Conservation (phyloP, 2,888 invertebrate genomes). For the Apamea monoglypha region DNA sequence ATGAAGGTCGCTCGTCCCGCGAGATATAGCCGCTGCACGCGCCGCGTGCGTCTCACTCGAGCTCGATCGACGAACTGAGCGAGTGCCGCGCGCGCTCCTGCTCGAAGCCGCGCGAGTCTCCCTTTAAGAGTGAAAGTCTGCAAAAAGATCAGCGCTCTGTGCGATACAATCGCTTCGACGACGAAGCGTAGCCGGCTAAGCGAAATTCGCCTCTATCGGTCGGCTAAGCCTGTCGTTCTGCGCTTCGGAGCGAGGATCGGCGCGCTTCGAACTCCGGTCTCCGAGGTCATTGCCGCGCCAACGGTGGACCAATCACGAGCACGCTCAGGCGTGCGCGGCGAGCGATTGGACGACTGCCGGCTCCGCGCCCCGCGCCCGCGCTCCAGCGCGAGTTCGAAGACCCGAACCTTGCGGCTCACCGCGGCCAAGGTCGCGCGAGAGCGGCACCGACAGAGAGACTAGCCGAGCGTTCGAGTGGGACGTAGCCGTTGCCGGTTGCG, state of each 20-base stretch:
- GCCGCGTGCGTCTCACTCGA: slow-evolving; percentile 87
- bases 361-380: slow-evolving; percentile 84
- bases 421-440: slow-evolving; percentile 93
- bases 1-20: slow-evolving; percentile 86
- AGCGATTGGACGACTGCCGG: slow-evolving; percentile 84
- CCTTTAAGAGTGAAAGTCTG: slow-evolving; percentile 91
- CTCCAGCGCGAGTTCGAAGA: slow-evolving; percentile 92
- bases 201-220: slow-evolving; percentile 89
- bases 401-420: slow-evolving; percentile 96
- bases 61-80: slow-evolving; percentile 91
- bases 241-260: slow-evolving; percentile 91
- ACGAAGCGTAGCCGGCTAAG: slow-evolving; percentile 80
- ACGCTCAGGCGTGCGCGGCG: slow-evolving; percentile 86
- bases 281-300: slow-evolving; percentile 96
- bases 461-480: slow-evolving; percentile 83
- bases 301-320: slow-evolving; percentile 87
- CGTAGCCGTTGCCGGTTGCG: slow-evolving; percentile 85
- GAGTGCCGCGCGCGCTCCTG: slow-evolving; percentile 86
- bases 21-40: slow-evolving; percentile 78
- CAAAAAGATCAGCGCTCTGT: slow-evolving; percentile 89
- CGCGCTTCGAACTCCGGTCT: slow-evolving; percentile 95
- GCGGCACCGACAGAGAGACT: slow-evolving; percentile 85
- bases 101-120: slow-evolving; percentile 83
- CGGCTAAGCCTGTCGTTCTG: slow-evolving; percentile 89
- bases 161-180: slow-evolving; percentile 89